Evolutionary conservation across 2,797 vertebrate genomes (phyloP).

Genomic region (Distichodus sexfasciatus): DNA sequence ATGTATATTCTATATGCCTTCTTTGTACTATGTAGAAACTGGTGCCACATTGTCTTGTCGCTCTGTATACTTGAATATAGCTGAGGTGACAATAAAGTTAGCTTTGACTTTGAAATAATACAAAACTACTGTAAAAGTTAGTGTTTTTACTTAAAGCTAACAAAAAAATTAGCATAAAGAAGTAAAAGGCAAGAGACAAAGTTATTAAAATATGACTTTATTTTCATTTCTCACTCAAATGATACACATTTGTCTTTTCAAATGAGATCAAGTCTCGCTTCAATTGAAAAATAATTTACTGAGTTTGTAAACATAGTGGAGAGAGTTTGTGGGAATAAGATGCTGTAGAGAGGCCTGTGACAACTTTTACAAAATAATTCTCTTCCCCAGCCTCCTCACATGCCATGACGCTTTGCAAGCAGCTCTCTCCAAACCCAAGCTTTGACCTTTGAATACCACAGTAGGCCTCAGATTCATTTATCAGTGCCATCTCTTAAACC

Average conservation of each 20-base stretch:
- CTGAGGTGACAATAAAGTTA: too few relatives aligned
- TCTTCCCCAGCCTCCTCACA: neutral
- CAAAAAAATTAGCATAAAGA: neutral
- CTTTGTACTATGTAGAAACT: too few relatives aligned
- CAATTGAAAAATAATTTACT: conserved; percentile 50
- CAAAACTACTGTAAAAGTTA: too few relatives aligned
- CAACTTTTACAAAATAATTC: neutral
- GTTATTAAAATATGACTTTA: conserved; percentile 53
- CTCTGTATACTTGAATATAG: too few relatives aligned
- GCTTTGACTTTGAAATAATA: too few relatives aligned
- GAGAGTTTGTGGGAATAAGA: neutral
- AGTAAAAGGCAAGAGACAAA: neutral
- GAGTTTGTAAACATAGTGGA: conserved; percentile 71
- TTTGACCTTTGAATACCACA: conserved; percentile 58
- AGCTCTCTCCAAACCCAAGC: conserved; percentile 19
- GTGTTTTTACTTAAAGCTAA: too few relatives aligned
- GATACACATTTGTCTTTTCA: conserved; percentile 70
- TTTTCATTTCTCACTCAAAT: conserved; percentile 67
- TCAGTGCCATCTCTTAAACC: conserved; percentile 57
- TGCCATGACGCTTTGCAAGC: conserved; percentile 16
- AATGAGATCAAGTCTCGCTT: conserved; percentile 65
- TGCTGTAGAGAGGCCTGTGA: neutral
- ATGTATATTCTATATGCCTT: too few relatives aligned
- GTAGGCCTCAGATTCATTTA: conserved; percentile 56
- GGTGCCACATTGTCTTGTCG: too few relatives aligned